Evolutionary conservation across 2,888 invertebrate species (phyloP).

Genomic region (Protodeltote pygarga): DNA sequence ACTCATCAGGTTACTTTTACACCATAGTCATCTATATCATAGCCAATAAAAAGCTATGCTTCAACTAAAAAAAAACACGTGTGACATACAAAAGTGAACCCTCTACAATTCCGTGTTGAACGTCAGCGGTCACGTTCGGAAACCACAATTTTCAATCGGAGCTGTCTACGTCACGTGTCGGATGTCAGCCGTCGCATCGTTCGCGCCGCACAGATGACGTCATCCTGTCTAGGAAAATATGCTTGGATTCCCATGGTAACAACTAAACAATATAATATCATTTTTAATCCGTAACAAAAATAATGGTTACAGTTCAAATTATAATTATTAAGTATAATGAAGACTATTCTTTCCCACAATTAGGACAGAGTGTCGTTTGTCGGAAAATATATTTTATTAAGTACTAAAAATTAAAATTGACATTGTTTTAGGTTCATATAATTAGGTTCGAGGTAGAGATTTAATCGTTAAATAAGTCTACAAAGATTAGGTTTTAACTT

Average conservation of each 20-base stretch:
- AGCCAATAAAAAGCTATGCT: too few relatives aligned
- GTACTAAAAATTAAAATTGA: too few relatives aligned
- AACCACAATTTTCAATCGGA: constrained; percentile 49
- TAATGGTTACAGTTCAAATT: background rate
- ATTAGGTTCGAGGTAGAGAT: too few relatives aligned
- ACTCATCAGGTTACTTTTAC: too few relatives aligned
- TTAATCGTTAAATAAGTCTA: too few relatives aligned
- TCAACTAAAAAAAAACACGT: background rate
- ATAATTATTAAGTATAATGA: too few relatives aligned
- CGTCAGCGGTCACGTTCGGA: constrained; percentile 12
- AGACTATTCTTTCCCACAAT: too few relatives aligned
- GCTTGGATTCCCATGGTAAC: background rate
- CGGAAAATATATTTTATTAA: too few relatives aligned
- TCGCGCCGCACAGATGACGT: constrained; percentile 25
- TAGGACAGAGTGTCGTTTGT: too few relatives aligned
- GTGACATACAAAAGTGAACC: background rate
- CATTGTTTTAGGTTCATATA: too few relatives aligned
- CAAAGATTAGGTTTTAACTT: too few relatives aligned
- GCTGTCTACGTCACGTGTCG: constrained; percentile 16
- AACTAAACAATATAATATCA: background rate
- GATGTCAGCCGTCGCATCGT: constrained; percentile 26
- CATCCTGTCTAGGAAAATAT: constrained; percentile 15
- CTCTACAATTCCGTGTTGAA: background rate
- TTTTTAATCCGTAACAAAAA: background rate
- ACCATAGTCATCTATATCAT: too few relatives aligned